Base-by-base conservation (phyloP, 2,113 vertebrate genomes). In the Illadopsis cleaveri region DNA sequence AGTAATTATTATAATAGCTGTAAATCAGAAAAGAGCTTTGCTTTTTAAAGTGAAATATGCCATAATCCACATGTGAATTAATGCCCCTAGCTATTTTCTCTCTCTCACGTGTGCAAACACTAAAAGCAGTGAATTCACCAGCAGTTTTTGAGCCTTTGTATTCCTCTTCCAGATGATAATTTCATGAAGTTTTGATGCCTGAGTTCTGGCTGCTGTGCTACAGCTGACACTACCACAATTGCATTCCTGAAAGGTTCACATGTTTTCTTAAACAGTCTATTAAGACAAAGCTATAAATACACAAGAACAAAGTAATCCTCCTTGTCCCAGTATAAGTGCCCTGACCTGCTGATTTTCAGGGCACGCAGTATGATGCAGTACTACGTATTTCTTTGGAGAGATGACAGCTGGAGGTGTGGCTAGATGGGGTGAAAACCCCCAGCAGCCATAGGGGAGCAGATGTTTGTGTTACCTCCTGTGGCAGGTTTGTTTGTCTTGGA, bases 1-100 rank as follows among this genome's bases (percentile, higher is more conserved):
- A 94, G 91, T 93, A 97, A 97, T 98, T 94, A 96, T 95, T 98
- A 97, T 89, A 97, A 97, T 95, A 94, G 95, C 90, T 82, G 64
- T 96, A 85, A 94, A 97, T 95, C 45, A 86, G 94, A 89, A 88
- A 95, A 90, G 58, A 83, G 42, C 80, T 96, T 97, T 38, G 51
- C 66, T 95, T 90, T 93, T 91, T 82, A 70, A 91, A 83, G 91
- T 82, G 83, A 95, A 97, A 88, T 93, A 77, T 33, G 95, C 68
- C 65, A 66, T 91, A 90, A 94, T 92, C 84, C 72, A 75, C 5
- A 50, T 92, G 79, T 92, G 94, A 97, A 96, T 95, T 91, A 96
- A 62, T 72, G 68, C 81, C 60, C 54, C 45, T 84, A 86, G 86
- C 82, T 93, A 85, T 86, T 97, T 95, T 96, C 73, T 90, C 56